A percentile compares a stretch with the other conserved stretches of the same genome.
These are phyloP conservation scores for Chrysochloris asiatica DNA, from an alignment of 2,113 vertebrate species.

Conservation along the genomic window DNA sequence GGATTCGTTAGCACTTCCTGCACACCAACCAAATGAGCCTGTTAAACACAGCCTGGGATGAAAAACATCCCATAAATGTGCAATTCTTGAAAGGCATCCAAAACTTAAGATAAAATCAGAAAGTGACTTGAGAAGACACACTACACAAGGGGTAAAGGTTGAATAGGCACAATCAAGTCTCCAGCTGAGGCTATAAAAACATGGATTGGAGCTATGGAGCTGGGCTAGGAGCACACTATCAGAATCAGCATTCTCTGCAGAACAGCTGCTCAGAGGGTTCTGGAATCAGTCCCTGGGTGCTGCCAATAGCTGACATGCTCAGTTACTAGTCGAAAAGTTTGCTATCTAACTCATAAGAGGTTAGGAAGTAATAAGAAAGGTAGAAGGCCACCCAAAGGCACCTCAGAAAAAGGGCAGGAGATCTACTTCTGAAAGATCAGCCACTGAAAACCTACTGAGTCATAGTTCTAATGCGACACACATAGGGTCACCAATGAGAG, in stretches of 20 bases:
- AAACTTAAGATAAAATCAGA: slow-evolving; percentile 16
- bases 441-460: neutral
- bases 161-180: neutral
- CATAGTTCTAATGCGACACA: neutral
- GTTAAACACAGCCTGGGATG: neutral
- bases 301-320: neutral
- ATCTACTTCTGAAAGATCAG: neutral
- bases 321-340: neutral
- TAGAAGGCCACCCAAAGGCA: neutral
- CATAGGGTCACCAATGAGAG: neutral
- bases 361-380: no score
- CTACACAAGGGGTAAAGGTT: slow-evolving; percentile 15
- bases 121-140: neutral
- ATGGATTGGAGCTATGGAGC: neutral
- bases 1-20: slow-evolving; percentile 26
- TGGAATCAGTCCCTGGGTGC: neutral
- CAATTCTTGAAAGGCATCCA: slow-evolving; percentile 1
- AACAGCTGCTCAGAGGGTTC: neutral
- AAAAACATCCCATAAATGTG: neutral
- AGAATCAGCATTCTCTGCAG: neutral
- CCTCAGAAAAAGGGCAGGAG: neutral
- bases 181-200: neutral
- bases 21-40: neutral
- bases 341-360: no score
- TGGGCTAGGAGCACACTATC: neutral